Percentiles rank a stretch among this genome's conserved stretches.
Conservation (phyloP, 37 sponge, comb jelly and placozoan genomes). For the Cliona cf. orientalis region DNA sequence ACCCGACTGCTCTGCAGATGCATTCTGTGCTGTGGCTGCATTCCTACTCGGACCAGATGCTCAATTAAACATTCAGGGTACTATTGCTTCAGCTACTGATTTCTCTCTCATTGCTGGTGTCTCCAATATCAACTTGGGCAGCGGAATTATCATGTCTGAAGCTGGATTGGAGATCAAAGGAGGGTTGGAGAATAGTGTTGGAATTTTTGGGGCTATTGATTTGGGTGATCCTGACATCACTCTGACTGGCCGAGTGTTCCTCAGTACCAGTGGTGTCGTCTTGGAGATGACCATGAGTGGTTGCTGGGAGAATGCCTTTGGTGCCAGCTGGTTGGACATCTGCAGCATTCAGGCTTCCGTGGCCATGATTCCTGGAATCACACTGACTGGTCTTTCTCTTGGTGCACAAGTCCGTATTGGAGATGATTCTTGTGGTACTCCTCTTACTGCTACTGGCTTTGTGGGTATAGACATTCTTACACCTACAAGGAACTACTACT, state of each 20-base stretch:
- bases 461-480: conserved; percentile 3
- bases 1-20: not conserved
- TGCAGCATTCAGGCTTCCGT: conserved; percentile 9
- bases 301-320: conserved; percentile 43
- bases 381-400: conserved; percentile 30
- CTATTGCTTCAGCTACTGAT: not conserved
- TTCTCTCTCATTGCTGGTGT: conserved; percentile 4
- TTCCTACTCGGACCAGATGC: conserved; percentile 25
- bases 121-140: not conserved
- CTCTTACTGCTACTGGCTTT: conserved; percentile 8
- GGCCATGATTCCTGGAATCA: conserved; percentile 14
- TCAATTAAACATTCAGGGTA: not conserved
- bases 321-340: conserved; percentile 2
- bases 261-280: not conserved
- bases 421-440: not conserved
- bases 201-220: conserved; percentile 10
- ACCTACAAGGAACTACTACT: conserved; percentile 33
- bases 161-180: conserved; percentile 19
- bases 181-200: not conserved
- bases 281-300: conserved; percentile 36
- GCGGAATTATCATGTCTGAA: not conserved
- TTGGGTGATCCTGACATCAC: not conserved
- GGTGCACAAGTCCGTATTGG: conserved; percentile 31
- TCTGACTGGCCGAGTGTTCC: conserved; percentile 10
- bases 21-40: conserved; percentile 18